These are phyloP conservation scores for Phthorimaea operculella DNA, from an alignment of 1,140 invertebrate genomes.

Conservation along the genomic window DNA sequence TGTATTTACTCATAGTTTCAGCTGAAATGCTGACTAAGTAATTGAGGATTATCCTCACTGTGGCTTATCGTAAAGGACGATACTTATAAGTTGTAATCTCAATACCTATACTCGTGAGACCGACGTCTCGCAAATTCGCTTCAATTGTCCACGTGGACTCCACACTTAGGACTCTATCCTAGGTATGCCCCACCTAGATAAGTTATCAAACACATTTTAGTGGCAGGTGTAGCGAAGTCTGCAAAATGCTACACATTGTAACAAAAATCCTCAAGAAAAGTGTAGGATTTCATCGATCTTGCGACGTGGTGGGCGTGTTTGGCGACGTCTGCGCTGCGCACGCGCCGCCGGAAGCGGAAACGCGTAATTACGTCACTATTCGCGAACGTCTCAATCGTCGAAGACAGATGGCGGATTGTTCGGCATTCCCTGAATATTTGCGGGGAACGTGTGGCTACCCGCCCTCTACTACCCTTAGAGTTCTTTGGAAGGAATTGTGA, in stretches of 20 bases:
- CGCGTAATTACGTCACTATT: constrained; percentile 59
- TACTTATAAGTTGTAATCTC: too few relatives aligned
- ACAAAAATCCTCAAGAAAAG: not conserved
- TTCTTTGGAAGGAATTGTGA: constrained; percentile 1
- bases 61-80: too few relatives aligned
- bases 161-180: too few relatives aligned
- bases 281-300: constrained; percentile 7
- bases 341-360: constrained; percentile 59
- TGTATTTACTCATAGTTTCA: too few relatives aligned
- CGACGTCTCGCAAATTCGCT: too few relatives aligned
- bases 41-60: too few relatives aligned
- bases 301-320: constrained; percentile 38
- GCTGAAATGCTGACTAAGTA: too few relatives aligned
- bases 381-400: constrained; percentile 59
- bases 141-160: too few relatives aligned
- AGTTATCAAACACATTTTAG: too few relatives aligned
- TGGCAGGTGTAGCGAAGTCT: not conserved
- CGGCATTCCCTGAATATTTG: not conserved
- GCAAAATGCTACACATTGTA: too few relatives aligned
- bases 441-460: constrained; percentile 32
- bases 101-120: too few relatives aligned
- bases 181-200: too few relatives aligned
- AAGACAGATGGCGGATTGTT: constrained; percentile 42
- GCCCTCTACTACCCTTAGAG: constrained; percentile 18
- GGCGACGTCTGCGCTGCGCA: constrained; percentile 52